Evolutionary conservation across 2,797 vertebrate species (phyloP), one percentile per base, ranked within the genome.

Genomic region (Anolis apletophallus): DNA sequence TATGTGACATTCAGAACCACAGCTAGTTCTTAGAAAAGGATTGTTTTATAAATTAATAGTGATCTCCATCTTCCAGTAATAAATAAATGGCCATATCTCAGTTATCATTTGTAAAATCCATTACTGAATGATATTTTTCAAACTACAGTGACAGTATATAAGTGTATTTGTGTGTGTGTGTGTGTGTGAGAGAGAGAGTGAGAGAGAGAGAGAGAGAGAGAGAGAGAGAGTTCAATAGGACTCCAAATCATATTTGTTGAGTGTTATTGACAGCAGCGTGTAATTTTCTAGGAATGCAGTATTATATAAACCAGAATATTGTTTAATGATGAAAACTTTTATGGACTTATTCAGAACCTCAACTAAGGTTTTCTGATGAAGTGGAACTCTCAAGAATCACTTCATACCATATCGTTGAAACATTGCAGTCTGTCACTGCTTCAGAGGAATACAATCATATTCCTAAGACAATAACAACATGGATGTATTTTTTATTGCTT

Each of bases 271-370:
- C 46, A 73, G 3, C 34, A n/a, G 9, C 57, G 14, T 80, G 67
- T 23, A 54, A 52, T 69, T 76, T 29, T 52, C 64, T 71, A 40
- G 80, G 59, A 54, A 80, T 57, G 46, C 0, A 36, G 67, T 46
- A 59, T 72, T n/a, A 64, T 72, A 84, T 81, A 76, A 85, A 59
- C 77, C 29, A 72, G 52, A 8, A 17, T 69, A 46, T 83, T 52
- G 29, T 77, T 76, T 77, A 50, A 59, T 77, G 23, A 21, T 4
- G 34, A 77, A 36, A 52, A 34, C 21, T 85, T 69, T n/a, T 72
- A 50, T 36, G 21, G 29, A 78, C 55, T 34, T 19, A 57, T 36
- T 72, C 68, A 71, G 36, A 83, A 78, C 21, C 14, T n/a, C 59
- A 57, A 19, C 50, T 26, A 16, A 40, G 61, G 19, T 32, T 82